phyloP scores from a whole-genome alignment of 92 coral and sea anemone species.

The Paragorgia papillata region DNA sequence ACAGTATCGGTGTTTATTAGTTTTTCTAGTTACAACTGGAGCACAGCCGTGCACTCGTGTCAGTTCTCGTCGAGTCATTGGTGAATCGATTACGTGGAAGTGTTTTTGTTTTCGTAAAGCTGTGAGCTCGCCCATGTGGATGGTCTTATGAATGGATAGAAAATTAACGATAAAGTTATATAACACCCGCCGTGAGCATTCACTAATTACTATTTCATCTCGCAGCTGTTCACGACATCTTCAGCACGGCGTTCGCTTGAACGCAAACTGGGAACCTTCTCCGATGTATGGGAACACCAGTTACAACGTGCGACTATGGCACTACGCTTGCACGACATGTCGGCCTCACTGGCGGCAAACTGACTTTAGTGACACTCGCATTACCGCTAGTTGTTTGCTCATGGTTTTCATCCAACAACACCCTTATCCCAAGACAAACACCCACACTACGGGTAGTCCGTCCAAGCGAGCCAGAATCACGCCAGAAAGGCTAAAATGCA shows the following conservation, averaged over 20 bases:
- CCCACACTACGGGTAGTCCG: constrained; percentile 38
- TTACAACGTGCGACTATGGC: too few relatives aligned
- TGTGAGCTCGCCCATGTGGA: constrained; percentile 6
- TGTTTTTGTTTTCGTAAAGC: constrained; percentile 24
- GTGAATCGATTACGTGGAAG: neutral
- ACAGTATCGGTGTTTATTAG: too few relatives aligned
- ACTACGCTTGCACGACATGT: neutral
- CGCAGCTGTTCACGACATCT: constrained; percentile 13
- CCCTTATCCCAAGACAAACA: constrained; percentile 48
- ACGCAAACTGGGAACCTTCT: constrained; percentile 7
- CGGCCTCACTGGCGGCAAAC: constrained; percentile 31
- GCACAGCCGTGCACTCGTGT: too few relatives aligned
- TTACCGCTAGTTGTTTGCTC: constrained; percentile 35
- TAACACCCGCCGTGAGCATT: constrained; percentile 35
- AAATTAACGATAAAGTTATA: constrained; percentile 6
- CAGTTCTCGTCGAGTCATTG: too few relatives aligned
- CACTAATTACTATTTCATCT: constrained; percentile 35
- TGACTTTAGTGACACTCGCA: constrained; percentile 11
- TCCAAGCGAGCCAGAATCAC: constrained; percentile 8
- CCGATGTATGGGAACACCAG: too few relatives aligned
- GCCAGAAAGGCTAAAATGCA: neutral
- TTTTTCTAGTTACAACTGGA: too few relatives aligned
- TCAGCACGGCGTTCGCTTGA: neutral
- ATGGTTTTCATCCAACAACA: constrained; percentile 48
- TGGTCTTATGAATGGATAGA: constrained; percentile 20